These are phyloP conservation scores for Orthonychiurus folsomi DNA, from an alignment of 2,888 invertebrate species.

Conservation along the genomic window DNA sequence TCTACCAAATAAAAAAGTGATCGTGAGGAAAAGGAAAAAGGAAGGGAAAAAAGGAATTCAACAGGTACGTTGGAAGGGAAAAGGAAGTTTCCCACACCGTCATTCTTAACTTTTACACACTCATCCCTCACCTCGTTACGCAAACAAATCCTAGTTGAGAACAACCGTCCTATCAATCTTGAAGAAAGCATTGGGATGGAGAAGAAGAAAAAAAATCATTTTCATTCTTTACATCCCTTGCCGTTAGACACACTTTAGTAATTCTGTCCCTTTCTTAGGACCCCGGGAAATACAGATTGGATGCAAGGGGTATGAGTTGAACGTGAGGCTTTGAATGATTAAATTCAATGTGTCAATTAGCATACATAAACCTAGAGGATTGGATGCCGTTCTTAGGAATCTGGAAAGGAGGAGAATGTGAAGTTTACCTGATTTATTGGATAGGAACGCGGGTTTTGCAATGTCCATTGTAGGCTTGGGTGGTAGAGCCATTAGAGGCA, in stretches of 20 bases:
- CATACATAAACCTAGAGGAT: too few species aligned
- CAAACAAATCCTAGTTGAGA: slow-evolving; percentile 19
- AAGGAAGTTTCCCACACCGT: slow-evolving; percentile 18
- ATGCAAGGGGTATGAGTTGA: not conserved
- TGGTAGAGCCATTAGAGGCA: slow-evolving; percentile 34
- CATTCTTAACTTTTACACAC: slow-evolving; percentile 16
- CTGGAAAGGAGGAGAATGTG: too few species aligned
- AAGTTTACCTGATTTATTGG: slow-evolving; percentile 29
- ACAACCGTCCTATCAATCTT: not conserved
- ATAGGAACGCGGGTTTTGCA: slow-evolving; percentile 21
- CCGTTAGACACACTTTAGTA: too few species aligned
- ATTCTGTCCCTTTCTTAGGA: too few species aligned
- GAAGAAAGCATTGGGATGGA: not conserved
- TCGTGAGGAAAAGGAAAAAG: slow-evolving; percentile 6
- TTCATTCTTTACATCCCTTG: too few species aligned
- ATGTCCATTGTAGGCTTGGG: slow-evolving; percentile 27
- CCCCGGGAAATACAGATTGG: too few species aligned
- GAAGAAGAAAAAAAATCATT: too few species aligned
- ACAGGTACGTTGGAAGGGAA: slow-evolving; percentile 28
- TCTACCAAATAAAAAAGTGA: not conserved
- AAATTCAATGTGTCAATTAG: not conserved
- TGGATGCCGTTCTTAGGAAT: too few species aligned
- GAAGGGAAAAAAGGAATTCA: slow-evolving; percentile 30
- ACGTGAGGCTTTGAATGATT: not conserved
- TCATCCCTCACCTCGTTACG: slow-evolving; percentile 27